Evolutionary conservation across 1,140 invertebrate genomes (phyloP).

Genomic region (Solenopsis invicta): DNA sequence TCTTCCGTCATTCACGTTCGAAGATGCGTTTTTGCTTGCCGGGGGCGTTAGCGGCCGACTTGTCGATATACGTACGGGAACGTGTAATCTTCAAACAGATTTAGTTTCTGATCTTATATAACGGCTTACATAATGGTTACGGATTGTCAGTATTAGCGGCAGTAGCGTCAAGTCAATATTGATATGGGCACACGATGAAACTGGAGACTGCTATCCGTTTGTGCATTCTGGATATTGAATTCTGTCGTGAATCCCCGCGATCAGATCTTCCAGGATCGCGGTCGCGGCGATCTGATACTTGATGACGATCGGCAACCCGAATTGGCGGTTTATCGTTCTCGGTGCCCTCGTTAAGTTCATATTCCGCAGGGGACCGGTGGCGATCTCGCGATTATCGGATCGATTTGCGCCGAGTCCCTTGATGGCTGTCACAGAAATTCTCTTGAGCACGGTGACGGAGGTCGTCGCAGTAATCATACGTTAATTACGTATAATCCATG

Average conservation of each 20-base stretch:
- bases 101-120: slow-evolving; percentile 18
- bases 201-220: slow-evolving; percentile 48
- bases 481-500: slow-evolving; percentile 72
- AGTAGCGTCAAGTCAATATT: slow-evolving; percentile 52
- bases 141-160: slow-evolving; percentile 44
- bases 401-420: slow-evolving; percentile 53
- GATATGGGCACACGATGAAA: slow-evolving; percentile 42
- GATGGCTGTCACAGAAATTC: slow-evolving; percentile 54
- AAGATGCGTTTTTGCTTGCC: neutral
- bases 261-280: slow-evolving; percentile 22
- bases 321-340: slow-evolving; percentile 51
- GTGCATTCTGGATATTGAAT: slow-evolving; percentile 58
- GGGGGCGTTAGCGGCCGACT: neutral
- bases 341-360: slow-evolving; percentile 56
- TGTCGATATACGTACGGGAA: slow-evolving; percentile 20
- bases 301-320: slow-evolving; percentile 40
- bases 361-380: slow-evolving; percentile 33
- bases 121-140: slow-evolving; percentile 36
- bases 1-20: neutral
- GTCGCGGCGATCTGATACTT: neutral
- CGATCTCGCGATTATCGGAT: slow-evolving; percentile 69
- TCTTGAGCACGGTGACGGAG: slow-evolving; percentile 42
- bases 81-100: slow-evolving; percentile 46
- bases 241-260: slow-evolving; percentile 1
- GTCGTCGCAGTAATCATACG: slow-evolving; percentile 64